Conservation (phyloP, 2,797 vertebrate genomes). For the Phrynocephalus vlangalii region DNA sequence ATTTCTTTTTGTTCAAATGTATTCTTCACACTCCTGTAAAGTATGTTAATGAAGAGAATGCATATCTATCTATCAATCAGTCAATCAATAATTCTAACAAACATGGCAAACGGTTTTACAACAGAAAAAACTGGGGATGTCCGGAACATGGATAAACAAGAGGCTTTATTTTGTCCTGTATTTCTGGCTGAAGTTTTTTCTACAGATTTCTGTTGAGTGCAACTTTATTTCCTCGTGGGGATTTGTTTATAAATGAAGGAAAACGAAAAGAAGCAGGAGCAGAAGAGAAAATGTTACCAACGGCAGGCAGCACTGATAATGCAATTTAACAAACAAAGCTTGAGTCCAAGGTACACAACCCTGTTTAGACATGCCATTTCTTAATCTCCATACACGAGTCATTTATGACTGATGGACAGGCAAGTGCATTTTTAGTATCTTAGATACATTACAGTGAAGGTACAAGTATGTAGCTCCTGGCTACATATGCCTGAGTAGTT, state of each 20-base stretch:
- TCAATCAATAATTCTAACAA: too few species aligned
- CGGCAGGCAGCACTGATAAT: slow-evolving; percentile 13
- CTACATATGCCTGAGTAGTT: background rate
- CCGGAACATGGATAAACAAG: background rate
- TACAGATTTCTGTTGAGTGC: background rate
- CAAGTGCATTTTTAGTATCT: slow-evolving; percentile 24
- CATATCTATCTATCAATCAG: too few species aligned
- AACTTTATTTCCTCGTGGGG: slow-evolving; percentile 29
- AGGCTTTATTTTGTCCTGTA: slow-evolving; percentile 24
- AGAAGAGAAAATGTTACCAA: background rate
- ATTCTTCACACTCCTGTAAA: too few species aligned
- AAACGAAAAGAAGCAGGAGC: slow-evolving; percentile 5
- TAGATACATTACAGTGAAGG: background rate
- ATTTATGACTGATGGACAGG: background rate
- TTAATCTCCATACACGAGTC: background rate
- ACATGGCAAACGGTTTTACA: background rate
- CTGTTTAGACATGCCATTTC: background rate
- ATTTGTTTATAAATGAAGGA: slow-evolving; percentile 3
- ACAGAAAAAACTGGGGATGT: background rate
- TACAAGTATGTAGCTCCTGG: background rate
- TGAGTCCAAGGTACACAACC: slow-evolving; percentile 3
- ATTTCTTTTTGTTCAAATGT: background rate
- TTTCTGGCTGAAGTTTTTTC: slow-evolving; percentile 35
- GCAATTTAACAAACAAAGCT: slow-evolving; percentile 15
- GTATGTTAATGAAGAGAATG: too few species aligned